Conservation (phyloP, 2,113 vertebrate genomes). For the Cephalopholis sonnerati region DNA sequence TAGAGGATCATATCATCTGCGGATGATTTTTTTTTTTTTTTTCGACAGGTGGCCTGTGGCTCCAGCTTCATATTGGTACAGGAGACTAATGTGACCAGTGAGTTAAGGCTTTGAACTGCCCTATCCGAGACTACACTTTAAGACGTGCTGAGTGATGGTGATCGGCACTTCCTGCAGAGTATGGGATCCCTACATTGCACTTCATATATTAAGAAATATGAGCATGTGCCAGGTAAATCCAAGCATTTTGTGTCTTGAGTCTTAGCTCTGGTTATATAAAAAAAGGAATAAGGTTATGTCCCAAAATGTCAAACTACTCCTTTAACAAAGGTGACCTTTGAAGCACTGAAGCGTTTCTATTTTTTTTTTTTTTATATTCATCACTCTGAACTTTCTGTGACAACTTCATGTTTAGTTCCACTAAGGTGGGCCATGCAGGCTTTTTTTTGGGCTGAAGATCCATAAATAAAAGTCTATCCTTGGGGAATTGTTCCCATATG, state of each 20-base stretch:
- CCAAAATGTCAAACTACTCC: slow-evolving; percentile 1
- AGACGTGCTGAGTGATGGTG: neutral
- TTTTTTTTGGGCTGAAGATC: neutral
- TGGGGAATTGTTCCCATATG: slow-evolving; percentile 61
- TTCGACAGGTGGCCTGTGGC: too few species aligned
- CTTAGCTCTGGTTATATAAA: neutral
- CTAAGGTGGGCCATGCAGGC: neutral
- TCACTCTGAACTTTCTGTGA: neutral
- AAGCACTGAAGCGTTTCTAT: neutral
- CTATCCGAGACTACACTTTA: neutral
- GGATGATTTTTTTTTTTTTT: too few species aligned
- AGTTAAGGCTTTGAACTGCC: neutral
- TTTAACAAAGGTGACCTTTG: neutral
- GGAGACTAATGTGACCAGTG: neutral
- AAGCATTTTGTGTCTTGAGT: neutral
- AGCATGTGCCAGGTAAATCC: neutral
- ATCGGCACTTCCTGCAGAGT: neutral
- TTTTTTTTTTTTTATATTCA: neutral
- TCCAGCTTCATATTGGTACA: neutral
- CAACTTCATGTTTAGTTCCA: neutral
- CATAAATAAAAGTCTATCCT: neutral
- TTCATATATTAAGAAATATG: neutral
- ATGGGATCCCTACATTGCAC: neutral
- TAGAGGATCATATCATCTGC: too few species aligned
- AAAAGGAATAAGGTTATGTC: neutral